phyloP scores from a whole-genome alignment of 2,797 vertebrate species.

The Dendrocincla tyrannina region DNA sequence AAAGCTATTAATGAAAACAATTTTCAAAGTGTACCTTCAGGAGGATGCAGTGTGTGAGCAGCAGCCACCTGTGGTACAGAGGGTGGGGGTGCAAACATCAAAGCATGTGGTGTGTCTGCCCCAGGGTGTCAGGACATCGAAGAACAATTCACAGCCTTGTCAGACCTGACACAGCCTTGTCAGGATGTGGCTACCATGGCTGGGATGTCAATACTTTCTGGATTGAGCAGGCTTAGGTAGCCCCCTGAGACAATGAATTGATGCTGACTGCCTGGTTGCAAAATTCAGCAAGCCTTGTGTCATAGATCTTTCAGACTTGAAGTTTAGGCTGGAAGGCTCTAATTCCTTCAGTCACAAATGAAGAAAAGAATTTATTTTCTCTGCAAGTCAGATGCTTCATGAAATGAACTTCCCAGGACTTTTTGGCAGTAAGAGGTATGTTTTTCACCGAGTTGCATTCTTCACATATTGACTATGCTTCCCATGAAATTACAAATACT shows the following conservation, averaged over 20 bases:
- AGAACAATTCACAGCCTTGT: background rate
- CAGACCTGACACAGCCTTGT: background rate
- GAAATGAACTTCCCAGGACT: slow-evolving; percentile 10
- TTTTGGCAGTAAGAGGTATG: background rate
- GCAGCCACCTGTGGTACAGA: background rate
- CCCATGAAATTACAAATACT: slow-evolving; percentile 21
- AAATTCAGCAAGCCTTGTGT: background rate
- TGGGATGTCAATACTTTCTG: background rate
- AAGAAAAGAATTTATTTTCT: background rate
- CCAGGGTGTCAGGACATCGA: background rate
- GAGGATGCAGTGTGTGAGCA: background rate
- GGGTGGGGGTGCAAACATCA: background rate
- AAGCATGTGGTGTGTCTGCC: background rate
- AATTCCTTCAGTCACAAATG: background rate
- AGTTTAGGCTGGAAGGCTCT: background rate
- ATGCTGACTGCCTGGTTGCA: background rate
- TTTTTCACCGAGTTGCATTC: background rate
- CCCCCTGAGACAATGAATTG: background rate
- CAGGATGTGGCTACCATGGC: background rate
- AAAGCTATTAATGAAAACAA: background rate
- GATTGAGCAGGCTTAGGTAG: background rate
- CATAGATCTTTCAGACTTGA: background rate
- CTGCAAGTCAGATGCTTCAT: background rate
- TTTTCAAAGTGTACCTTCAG: background rate
- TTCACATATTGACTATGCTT: slow-evolving; percentile 9